These are phyloP conservation scores for Abrostola tripartita DNA, from an alignment of 2,888 invertebrate genomes.

Conservation along the genomic window DNA sequence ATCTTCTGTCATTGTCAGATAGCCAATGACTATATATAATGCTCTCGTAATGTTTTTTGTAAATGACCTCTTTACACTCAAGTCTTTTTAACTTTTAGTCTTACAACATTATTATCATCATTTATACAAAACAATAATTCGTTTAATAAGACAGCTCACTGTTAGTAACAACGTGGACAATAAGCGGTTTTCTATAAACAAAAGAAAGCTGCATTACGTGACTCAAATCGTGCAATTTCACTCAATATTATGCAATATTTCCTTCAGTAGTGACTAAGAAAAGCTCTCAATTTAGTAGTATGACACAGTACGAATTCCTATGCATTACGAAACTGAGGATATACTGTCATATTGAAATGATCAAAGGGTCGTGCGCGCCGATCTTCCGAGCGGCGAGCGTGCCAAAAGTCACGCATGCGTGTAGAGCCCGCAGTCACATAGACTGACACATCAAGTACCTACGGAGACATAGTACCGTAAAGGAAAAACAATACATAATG, in stretches of 20 bases:
- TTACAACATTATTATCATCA: too few species aligned
- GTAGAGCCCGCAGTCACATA: slow-evolving; percentile 30
- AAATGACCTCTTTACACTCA: too few species aligned
- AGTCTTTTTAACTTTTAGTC: too few species aligned
- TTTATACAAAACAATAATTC: too few species aligned
- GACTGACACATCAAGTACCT: slow-evolving; percentile 28
- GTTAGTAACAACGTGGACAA: background rate
- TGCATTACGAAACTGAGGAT: slow-evolving; percentile 41
- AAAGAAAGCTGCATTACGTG: slow-evolving; percentile 1
- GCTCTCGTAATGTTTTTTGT: too few species aligned
- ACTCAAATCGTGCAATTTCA: slow-evolving; percentile 5
- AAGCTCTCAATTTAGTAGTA: slow-evolving; percentile 4
- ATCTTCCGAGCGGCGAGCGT: slow-evolving; percentile 41
- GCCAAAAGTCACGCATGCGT: slow-evolving; percentile 53
- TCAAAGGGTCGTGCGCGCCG: slow-evolving; percentile 38
- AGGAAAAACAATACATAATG: slow-evolving; percentile 5
- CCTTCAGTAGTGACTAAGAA: background rate
- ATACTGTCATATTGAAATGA: slow-evolving; percentile 30
- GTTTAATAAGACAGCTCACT: background rate
- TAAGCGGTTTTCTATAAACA: background rate
- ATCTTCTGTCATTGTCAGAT: too few species aligned
- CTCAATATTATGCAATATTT: slow-evolving; percentile 8
- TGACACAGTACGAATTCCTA: slow-evolving; percentile 18
- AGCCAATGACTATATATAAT: too few species aligned
- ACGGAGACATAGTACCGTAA: slow-evolving; percentile 12